Evolutionary conservation across 2,797 vertebrate species (phyloP), one percentile per base, ranked within the genome.

Genomic region (Hephaestus fuliginosus): DNA sequence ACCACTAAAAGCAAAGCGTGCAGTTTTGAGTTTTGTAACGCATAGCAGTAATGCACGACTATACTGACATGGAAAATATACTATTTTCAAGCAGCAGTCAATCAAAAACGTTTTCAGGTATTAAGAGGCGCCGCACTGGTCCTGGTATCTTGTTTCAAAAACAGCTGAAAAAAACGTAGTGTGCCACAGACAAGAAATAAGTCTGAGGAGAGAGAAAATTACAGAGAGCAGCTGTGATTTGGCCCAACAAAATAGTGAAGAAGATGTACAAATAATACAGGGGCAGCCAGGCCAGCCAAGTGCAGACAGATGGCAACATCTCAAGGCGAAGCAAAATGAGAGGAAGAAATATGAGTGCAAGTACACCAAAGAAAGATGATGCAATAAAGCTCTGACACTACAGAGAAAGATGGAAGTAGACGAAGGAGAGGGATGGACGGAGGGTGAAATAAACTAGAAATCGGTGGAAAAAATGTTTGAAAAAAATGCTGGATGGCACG

Each of bases 241-340:
- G 62, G 52, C 57, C 20, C 68, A 46, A 76, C 69, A 74, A 85
- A 78, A 85, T 41, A 84, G 67, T 81, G 49, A 74, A 58, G 70
- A 86, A 85, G 70, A 91, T 82, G 74, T 82, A 88, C 73, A 89
- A 90, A 90, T 86, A 87, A 86, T 76, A 88, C 61, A 85, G 78
- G 39, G 63, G 70, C 60, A 84, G 62, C 57, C 70, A 57, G 80
- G 76, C 74, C 82, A 68, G 83, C 51, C 51, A 39, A 83, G 82
- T 80, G 76, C 82, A 91, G 89, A 88, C 85, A 85, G 74, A 91
- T 87, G 88, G 88, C 82, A 88, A 85, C 84, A 80, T 90, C 85
- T 91, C 76, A 89, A 85, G 86, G 89, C 87, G 82, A 79, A 82
- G 80, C 80, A 82, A 90, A 90, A 92, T 86, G 81, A 91, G 86